A percentile compares a stretch with the other conserved stretches of the same genome.
Conservation (phyloP, 1,140 invertebrate genomes). For the Bombus confusus region DNA sequence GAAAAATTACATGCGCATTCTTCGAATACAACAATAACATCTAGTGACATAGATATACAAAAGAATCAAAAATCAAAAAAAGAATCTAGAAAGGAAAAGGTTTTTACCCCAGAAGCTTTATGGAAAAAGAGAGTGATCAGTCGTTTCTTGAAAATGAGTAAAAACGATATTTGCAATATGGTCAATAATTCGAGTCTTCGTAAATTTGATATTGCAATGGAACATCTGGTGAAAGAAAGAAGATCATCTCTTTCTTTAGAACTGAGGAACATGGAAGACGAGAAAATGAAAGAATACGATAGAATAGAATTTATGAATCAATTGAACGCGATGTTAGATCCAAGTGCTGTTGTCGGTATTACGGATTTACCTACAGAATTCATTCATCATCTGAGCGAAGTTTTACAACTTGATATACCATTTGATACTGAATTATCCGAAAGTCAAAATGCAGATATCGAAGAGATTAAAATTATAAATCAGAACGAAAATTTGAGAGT, state of each 20-base stretch:
- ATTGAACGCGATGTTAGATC: slow-evolving; percentile 78
- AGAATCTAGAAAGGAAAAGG: slow-evolving; percentile 25
- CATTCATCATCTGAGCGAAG: slow-evolving; percentile 79
- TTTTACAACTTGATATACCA: slow-evolving; percentile 77
- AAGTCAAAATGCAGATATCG: neutral
- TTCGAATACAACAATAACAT: neutral
- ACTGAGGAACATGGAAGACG: slow-evolving; percentile 75
- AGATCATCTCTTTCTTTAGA: slow-evolving; percentile 72
- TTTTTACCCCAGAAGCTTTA: slow-evolving; percentile 32
- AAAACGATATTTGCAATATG: slow-evolving; percentile 81
- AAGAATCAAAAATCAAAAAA: slow-evolving; percentile 19
- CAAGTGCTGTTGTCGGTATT: slow-evolving; percentile 76
- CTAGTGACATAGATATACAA: neutral
- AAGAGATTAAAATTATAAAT: neutral
- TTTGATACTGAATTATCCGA: slow-evolving; percentile 16
- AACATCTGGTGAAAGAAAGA: slow-evolving; percentile 79
- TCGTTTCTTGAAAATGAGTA: slow-evolving; percentile 80
- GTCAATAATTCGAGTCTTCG: slow-evolving; percentile 80
- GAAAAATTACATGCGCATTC: slow-evolving; percentile 17
- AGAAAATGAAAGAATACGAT: slow-evolving; percentile 75
- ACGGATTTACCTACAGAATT: slow-evolving; percentile 79
- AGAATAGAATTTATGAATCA: slow-evolving; percentile 80
- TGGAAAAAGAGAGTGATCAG: slow-evolving; percentile 80
- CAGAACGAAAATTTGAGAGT: neutral
- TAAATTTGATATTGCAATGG: slow-evolving; percentile 81